phyloP scores from a whole-genome alignment of 2,113 vertebrate species.

The Dasyurus viverrinus region DNA sequence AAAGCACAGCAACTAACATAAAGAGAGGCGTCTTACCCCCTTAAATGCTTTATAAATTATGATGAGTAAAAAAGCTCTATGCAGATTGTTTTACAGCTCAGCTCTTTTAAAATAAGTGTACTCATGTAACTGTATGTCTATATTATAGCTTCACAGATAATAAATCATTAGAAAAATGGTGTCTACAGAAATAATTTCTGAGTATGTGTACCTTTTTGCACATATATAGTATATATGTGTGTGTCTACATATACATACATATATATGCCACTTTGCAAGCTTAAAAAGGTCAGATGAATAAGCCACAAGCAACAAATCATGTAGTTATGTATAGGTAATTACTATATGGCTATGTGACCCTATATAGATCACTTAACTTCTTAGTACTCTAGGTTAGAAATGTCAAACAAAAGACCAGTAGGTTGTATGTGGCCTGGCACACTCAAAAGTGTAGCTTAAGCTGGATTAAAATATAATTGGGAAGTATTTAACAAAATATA shows the following conservation, averaged over 20 bases:
- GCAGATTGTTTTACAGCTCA: background rate
- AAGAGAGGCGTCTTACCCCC: conserved; percentile 17
- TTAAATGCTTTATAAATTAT: conserved; percentile 45
- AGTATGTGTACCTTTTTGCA: background rate
- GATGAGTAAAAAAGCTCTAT: background rate
- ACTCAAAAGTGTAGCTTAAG: background rate
- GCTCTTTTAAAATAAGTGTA: conserved; percentile 30
- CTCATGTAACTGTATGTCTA: background rate
- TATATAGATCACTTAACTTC: background rate
- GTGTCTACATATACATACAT: too few species aligned
- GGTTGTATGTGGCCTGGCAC: background rate
- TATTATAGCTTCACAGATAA: background rate
- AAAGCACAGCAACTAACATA: background rate
- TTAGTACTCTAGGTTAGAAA: background rate
- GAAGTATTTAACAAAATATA: background rate
- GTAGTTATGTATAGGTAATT: background rate
- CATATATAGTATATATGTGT: too few species aligned
- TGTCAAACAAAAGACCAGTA: background rate
- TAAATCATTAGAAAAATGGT: conserved; percentile 37
- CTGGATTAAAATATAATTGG: background rate
- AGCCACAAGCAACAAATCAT: background rate
- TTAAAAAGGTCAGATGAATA: background rate
- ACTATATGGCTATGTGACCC: background rate
- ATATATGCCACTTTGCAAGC: background rate
- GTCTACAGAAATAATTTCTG: background rate